Evolutionary conservation across 2,797 vertebrate genomes (phyloP).

Genomic region (Artibeus lituratus): DNA sequence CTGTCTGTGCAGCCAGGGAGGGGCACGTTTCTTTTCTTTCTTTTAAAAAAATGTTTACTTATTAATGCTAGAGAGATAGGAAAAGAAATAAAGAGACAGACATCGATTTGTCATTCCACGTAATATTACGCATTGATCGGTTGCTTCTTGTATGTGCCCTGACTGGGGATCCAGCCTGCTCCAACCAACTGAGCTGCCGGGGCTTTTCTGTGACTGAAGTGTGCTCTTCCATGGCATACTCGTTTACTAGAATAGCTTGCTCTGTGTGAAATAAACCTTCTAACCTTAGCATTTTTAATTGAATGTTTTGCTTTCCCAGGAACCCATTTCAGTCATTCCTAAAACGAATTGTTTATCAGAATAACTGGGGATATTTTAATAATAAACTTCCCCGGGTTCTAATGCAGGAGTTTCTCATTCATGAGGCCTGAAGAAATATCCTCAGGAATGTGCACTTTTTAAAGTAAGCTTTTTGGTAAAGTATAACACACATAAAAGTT

Average conservation of each 20-base stretch:
- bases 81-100: not conserved
- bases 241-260: not conserved
- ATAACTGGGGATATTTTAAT: not conserved
- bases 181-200: too few species aligned
- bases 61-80: not conserved
- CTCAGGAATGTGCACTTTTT: not conserved
- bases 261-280: not conserved
- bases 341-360: not conserved
- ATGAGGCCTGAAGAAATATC: not conserved
- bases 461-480: not conserved
- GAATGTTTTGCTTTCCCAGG: not conserved
- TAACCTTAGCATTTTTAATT: not conserved
- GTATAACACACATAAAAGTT: not conserved
- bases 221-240: not conserved
- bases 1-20: not conserved
- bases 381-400: not conserved
- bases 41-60: not conserved
- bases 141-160: not conserved
- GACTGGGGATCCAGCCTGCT: not conserved
- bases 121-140: not conserved
- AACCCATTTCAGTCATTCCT: not conserved
- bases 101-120: not conserved
- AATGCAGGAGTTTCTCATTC: not conserved
- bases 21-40: not conserved
- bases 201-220: not conserved